Conservation (phyloP, 2,113 vertebrate species). For the Dasyprocta punctata region DNA sequence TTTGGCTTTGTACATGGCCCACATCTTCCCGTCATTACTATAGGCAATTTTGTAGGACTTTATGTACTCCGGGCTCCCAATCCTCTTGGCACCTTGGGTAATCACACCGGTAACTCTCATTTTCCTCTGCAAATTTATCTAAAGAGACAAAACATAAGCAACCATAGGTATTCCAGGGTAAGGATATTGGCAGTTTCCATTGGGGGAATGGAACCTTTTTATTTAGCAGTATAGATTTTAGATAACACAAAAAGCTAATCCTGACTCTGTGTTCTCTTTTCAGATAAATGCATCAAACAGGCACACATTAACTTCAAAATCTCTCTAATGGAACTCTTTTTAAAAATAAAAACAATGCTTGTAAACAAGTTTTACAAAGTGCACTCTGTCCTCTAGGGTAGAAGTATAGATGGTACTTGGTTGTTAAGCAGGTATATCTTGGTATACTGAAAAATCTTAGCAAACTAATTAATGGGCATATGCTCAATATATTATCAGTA, state of each 20-base stretch:
- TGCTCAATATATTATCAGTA: not conserved
- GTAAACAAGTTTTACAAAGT: not conserved
- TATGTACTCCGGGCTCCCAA: slow-evolving; percentile 98
- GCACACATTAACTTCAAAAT: not conserved
- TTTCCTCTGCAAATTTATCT: slow-evolving; percentile 98
- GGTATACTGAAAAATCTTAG: not conserved
- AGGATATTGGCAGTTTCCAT: not conserved
- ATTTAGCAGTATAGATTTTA: not conserved
- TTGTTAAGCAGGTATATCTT: not conserved
- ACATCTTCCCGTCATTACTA: slow-evolving; percentile 96
- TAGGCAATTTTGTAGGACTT: slow-evolving; percentile 99
- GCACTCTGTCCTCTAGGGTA: rapidly evolving
- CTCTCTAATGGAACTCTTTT: not conserved
- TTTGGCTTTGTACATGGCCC: slow-evolving; percentile 97
- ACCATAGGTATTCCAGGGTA: not conserved
- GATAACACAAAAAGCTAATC: not conserved
- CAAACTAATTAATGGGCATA: not conserved
- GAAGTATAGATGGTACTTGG: not conserved
- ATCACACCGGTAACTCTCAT: slow-evolving; percentile 99
- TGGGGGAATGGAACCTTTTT: not conserved
- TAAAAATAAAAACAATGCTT: not conserved
- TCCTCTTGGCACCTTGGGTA: slow-evolving; percentile 98
- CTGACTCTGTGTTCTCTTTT: not conserved
- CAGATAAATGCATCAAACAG: not conserved
- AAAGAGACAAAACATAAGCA: slow-evolving; percentile 62